Evolutionary conservation across 1,140 invertebrate species (phyloP).

Genomic region (Drosophila guanche): DNA sequence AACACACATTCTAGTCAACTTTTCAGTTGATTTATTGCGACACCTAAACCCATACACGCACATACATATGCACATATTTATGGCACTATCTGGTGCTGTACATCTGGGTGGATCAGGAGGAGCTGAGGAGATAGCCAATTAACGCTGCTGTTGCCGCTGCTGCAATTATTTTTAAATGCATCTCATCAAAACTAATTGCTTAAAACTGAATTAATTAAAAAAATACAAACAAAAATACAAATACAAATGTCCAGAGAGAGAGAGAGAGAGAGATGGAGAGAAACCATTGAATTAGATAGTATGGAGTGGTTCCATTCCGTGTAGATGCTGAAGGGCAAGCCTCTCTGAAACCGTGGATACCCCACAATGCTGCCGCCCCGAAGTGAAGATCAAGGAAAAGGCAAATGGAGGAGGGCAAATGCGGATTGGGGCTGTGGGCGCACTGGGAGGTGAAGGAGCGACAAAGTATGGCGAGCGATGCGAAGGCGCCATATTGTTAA

Average conservation of each 20-base stretch:
- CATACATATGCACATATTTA: too few species aligned
- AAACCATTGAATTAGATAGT: background rate
- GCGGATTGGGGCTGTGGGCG: background rate
- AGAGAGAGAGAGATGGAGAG: constrained; percentile 5
- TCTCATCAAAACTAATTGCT: constrained; percentile 61
- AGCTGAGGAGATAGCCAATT: constrained; percentile 35
- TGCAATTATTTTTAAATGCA: constrained; percentile 62
- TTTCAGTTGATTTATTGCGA: constrained; percentile 46
- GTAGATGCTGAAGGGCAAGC: background rate
- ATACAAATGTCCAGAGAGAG: constrained; percentile 10
- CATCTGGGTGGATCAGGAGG: background rate
- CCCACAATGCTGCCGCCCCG: constrained; percentile 7
- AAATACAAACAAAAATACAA: constrained; percentile 32
- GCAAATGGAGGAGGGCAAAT: constrained; percentile 20
- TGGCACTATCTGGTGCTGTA: too few species aligned
- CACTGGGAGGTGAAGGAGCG: constrained; percentile 7
- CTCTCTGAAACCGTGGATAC: constrained; percentile 17
- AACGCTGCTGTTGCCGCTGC: constrained; percentile 20
- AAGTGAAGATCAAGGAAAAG: constrained; percentile 20
- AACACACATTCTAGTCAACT: constrained; percentile 42
- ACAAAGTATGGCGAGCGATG: constrained; percentile 48
- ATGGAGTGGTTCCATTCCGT: background rate
- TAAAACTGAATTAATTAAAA: constrained; percentile 58
- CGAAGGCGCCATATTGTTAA: constrained; percentile 58
- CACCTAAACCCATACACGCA: constrained; percentile 7